Conservation (phyloP, 2,888 invertebrate genomes). For the Sabatieria punctata region DNA sequence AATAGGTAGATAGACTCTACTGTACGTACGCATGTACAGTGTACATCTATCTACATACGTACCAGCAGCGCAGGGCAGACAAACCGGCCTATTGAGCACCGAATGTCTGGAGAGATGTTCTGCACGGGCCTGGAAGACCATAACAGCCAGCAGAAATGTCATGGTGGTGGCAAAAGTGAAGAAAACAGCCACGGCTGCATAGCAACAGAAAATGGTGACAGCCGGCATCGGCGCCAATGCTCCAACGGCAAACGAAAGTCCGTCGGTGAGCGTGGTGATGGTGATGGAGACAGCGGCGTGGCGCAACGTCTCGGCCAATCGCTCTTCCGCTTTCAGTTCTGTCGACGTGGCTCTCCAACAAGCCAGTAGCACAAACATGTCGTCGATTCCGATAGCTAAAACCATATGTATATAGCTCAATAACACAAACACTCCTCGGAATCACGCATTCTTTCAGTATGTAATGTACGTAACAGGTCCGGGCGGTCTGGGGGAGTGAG, state of each 20-base stretch:
- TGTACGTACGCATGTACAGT: background rate
- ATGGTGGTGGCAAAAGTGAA: constrained; percentile 75
- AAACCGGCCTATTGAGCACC: too few relatives aligned
- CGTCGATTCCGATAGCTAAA: constrained; percentile 80
- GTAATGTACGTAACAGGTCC: too few relatives aligned
- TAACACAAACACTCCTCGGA: too few relatives aligned
- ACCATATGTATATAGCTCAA: too few relatives aligned
- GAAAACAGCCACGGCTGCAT: constrained; percentile 71
- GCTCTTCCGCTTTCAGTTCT: constrained; percentile 50
- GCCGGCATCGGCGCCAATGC: constrained; percentile 77
- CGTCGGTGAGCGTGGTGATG: constrained; percentile 70
- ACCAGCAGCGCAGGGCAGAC: background rate
- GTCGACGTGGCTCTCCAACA: constrained; percentile 67
- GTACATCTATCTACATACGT: background rate
- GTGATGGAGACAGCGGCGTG: constrained; percentile 84
- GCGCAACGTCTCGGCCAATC: constrained; percentile 66
- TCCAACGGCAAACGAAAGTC: constrained; percentile 43
- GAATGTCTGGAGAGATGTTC: constrained; percentile 69
- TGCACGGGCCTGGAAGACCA: constrained; percentile 67
- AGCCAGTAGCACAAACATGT: constrained; percentile 83
- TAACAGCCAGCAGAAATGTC: constrained; percentile 75
- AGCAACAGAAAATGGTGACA: constrained; percentile 76
- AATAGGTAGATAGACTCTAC: too few relatives aligned
- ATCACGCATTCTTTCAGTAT: too few relatives aligned
- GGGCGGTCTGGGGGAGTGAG: too few relatives aligned